These are phyloP conservation scores for Ceratosolen solmsi DNA, from an alignment of 1,140 invertebrate genomes.

Conservation along the genomic window DNA sequence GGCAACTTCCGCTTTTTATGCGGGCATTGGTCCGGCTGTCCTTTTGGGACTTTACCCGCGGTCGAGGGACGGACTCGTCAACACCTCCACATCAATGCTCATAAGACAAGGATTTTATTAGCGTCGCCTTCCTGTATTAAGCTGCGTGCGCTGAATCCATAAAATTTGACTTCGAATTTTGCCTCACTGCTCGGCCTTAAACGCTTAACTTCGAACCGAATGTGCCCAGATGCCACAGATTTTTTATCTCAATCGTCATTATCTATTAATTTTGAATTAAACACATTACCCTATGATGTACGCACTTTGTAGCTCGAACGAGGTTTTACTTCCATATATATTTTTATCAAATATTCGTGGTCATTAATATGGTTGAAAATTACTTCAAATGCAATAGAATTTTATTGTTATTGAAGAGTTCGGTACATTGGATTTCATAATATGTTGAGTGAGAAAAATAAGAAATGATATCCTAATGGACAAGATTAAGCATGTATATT, in stretches of 20 bases:
- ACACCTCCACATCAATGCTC: background rate
- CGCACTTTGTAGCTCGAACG: too few species aligned
- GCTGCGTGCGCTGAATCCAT: background rate
- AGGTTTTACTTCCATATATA: too few species aligned
- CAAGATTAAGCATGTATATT: background rate
- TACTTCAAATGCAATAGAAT: too few species aligned
- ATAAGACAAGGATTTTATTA: background rate
- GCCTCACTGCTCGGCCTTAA: background rate
- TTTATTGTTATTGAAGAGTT: too few species aligned
- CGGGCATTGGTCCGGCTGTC: background rate
- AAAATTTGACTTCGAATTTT: background rate
- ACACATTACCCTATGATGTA: background rate
- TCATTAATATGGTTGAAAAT: too few species aligned
- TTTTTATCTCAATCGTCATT: background rate
- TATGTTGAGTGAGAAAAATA: too few species aligned
- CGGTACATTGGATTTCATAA: too few species aligned
- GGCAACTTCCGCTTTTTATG: slow-evolving; percentile 3
- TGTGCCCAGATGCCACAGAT: background rate
- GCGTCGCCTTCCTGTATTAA: background rate
- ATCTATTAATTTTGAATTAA: background rate
- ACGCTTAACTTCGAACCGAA: slow-evolving; percentile 3
- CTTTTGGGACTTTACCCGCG: background rate
- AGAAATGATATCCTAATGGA: background rate
- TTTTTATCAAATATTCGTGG: too few species aligned
- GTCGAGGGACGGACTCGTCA: background rate